Evolutionary conservation across 2,113 vertebrate species (phyloP).

Genomic region (Thunnus thynnus): DNA sequence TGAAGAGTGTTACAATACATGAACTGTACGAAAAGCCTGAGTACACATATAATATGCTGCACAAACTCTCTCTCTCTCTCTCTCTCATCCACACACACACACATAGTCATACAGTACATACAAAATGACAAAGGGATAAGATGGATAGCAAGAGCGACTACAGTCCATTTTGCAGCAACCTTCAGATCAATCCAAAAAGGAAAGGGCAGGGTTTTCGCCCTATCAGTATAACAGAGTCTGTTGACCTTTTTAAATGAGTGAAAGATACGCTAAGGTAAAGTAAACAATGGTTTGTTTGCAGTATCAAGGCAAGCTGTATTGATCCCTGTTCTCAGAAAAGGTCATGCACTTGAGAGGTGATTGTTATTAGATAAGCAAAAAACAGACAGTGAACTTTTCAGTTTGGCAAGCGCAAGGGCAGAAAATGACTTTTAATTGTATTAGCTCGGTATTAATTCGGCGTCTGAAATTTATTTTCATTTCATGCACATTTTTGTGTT

Average conservation of each 20-base stretch:
- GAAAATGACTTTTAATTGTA: conserved; percentile 52
- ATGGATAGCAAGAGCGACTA: conserved; percentile 31
- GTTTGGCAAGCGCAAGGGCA: conserved; percentile 7
- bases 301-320: conserved; percentile 71
- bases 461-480: conserved; percentile 3
- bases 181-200: conserved; percentile 68
- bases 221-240: conserved; percentile 73
- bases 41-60: conserved; percentile 9
- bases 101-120: background rate
- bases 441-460: conserved; percentile 10
- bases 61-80: conserved; percentile 12
- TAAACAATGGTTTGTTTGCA: conserved; percentile 79
- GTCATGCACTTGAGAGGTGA: conserved; percentile 74
- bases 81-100: conserved; percentile 3
- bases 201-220: conserved; percentile 70
- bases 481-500: conserved; percentile 3
- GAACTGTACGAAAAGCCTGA: conserved; percentile 42
- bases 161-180: conserved; percentile 56
- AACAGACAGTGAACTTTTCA: conserved; percentile 60
- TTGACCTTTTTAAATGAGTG: conserved; percentile 82
- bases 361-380: conserved; percentile 76
- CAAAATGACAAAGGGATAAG: conserved; percentile 35
- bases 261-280: conserved; percentile 76
- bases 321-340: conserved; percentile 74
- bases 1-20: conserved; percentile 67